A percentile compares a stretch with the other conserved stretches of the same genome.
Evolutionary conservation across 2,797 vertebrate genomes (phyloP).

Genomic region (Poeciliopsis infans): DNA sequence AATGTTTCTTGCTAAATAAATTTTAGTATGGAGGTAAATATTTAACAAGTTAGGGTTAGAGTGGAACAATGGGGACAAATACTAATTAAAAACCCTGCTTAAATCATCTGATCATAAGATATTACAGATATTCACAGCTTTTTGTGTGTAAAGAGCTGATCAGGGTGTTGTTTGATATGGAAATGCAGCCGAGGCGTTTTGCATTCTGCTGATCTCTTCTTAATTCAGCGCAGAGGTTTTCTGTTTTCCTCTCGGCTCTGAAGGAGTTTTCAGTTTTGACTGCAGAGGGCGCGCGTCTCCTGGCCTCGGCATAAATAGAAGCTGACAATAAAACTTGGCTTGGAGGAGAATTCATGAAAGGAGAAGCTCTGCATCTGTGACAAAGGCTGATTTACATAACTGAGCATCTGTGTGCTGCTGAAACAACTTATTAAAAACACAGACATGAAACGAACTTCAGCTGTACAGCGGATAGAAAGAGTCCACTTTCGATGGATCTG

Average conservation of each 20-base stretch:
- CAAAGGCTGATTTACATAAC: constrained; percentile 32
- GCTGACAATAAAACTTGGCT: constrained; percentile 54
- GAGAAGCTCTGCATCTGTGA: constrained; percentile 12
- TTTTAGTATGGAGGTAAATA: too few species aligned
- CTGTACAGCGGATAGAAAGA: background rate
- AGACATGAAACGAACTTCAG: background rate
- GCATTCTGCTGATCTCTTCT: constrained; percentile 64
- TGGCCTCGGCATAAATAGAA: constrained; percentile 41
- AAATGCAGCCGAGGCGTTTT: constrained; percentile 59
- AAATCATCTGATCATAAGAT: constrained; percentile 23
- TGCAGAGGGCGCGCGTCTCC: constrained; percentile 42
- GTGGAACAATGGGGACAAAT: background rate
- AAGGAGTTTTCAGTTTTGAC: constrained; percentile 53
- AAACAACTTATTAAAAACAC: background rate
- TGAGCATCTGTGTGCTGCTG: background rate
- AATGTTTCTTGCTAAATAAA: too few species aligned
- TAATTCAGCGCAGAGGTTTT: constrained; percentile 44
- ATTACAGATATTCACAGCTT: background rate
- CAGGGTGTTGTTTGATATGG: constrained; percentile 50
- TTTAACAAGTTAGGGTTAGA: too few species aligned
- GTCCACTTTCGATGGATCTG: constrained; percentile 28
- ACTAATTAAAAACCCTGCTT: background rate
- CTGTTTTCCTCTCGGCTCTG: constrained; percentile 37
- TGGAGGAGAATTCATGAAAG: constrained; percentile 35
- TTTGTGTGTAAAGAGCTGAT: constrained; percentile 53